phyloP scores from a whole-genome alignment of 2,888 invertebrate species.

The Mythimna pallens region DNA sequence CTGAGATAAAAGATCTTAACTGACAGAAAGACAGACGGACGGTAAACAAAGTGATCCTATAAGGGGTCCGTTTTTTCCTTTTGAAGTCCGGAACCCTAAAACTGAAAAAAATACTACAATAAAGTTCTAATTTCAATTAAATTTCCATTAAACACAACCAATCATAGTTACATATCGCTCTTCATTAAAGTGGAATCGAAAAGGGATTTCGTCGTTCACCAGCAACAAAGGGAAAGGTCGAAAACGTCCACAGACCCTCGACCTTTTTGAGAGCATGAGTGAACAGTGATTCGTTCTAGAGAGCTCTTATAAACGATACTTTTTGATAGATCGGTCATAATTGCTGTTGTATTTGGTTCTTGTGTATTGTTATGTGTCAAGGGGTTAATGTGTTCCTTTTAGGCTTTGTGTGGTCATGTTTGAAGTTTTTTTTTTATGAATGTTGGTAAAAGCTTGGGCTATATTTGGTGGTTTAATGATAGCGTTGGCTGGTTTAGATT shows the following conservation, averaged over 20 bases:
- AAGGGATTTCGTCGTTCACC: constrained; percentile 53
- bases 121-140: not conserved
- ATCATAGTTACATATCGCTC: constrained; percentile 38
- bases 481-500: too few relatives aligned
- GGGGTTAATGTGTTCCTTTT: constrained; percentile 20
- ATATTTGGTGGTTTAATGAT: not conserved
- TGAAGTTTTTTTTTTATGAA: not conserved
- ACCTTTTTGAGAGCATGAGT: constrained; percentile 64
- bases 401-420: constrained; percentile 13
- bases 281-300: constrained; percentile 60
- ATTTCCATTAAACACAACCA: not conserved
- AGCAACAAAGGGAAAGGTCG: constrained; percentile 51
- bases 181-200: constrained; percentile 55
- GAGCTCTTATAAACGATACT: constrained; percentile 44
- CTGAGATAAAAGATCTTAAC: too few relatives aligned
- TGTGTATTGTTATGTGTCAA: constrained; percentile 28
- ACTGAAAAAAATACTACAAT: not conserved
- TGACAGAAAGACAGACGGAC: too few relatives aligned
- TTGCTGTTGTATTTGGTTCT: constrained; percentile 40
- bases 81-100: too few relatives aligned
- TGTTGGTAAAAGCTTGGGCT: not conserved
- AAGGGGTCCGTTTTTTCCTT: too few relatives aligned
- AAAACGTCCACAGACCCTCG: constrained; percentile 51
- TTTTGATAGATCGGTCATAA: constrained; percentile 51
- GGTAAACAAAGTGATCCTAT: too few relatives aligned